Evolutionary conservation across 2,888 invertebrate genomes (phyloP), one percentile per base, ranked within the genome.

Genomic region (Cephonodes hylas): DNA sequence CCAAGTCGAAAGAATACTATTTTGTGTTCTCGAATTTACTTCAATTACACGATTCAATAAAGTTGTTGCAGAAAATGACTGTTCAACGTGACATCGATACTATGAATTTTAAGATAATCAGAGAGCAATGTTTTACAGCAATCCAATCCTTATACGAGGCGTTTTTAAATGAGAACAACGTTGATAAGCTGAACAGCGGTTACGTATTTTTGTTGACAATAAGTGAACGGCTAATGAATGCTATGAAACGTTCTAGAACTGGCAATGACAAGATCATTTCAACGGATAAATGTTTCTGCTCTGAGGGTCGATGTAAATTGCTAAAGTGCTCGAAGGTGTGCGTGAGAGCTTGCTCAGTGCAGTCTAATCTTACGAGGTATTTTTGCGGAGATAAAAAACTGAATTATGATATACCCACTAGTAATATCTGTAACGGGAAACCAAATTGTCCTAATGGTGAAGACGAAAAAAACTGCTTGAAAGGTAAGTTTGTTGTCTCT

Each of bases 381-480:
- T 42, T 65, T 34, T 91, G 91, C 66, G 67, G 67, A 4, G 44
- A 53, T 27, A 31, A 31, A 5, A 63, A 46, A 18, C 64, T 58
- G 0, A 80, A 80, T 46, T 60, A 66, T 6, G 77, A 76, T 23
- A 64, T 88, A 42, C 63, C 80, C 0, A 46, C 85, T 18, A 78
- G 83, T 46, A 63, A 67, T 3, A 65, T 91, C 59, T 91, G 91
- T 64, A 74, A 91, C 60, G 81, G 83, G 10, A 79, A 76, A 63
- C 42, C 57, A 1, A 79, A 89, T 66, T 91, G 91, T 64, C 78
- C 79, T 1, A 69, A 71, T 27, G 81, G 77, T 27, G 83, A 86
- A 46, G 91, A 91, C 44, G 91, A 91, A 75, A 60, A 65, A 0
- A 60, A 76, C 42, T 91, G 91, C 68, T 72, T 65, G 22, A 75